Base-by-base conservation (phyloP, 2,113 vertebrate genomes). In the Pheucticus melanocephalus region DNA sequence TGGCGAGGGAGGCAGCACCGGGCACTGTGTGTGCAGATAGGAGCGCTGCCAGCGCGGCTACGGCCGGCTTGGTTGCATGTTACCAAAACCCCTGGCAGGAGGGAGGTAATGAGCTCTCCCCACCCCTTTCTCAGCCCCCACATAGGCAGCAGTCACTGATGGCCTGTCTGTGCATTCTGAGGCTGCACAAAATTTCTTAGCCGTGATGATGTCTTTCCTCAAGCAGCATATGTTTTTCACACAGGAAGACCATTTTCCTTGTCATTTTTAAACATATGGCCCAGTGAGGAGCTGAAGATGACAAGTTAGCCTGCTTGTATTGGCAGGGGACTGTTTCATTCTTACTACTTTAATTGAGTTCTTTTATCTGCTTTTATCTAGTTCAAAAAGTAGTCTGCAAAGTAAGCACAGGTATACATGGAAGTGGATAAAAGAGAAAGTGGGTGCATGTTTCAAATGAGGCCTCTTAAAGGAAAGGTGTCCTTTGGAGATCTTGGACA, bases 41-140 rank as follows among this genome's bases (percentile, higher is more conserved):
- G 96, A 96, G 93, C 65, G 4, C 72, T 97, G 96, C 92, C 92
- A 97, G 92, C 88, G 9, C 13, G 27, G 78, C 93, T 89, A 90
- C 13, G 8, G 66, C 25, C 17, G 2, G 17, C 45, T 66, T 61
- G 84, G 84, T 82, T 80, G 84, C 66, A 8, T 2, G 11, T 33
- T n/a, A 95, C 95, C 94, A 61, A 84, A 89, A 86, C 40, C 91
- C 70, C 37, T 64, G 75, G 56, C 24, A 86, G 90, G 51, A 78
- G 69, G 80, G 88, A 73, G 35, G 76, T 5, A 50, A 35, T 21
- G 90, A 86, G 90, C 72, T 56, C 5, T 25, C 18, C 30, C 63
- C 84, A 12, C 40, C 54, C 56, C 76, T 61, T 61, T 8, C 72
- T 77, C 87, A 54, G 90, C 71, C 63, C 39, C 40, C 40, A 7